Conservation (phyloP, 2,797 vertebrate species). For the Tenualosa ilisha region DNA sequence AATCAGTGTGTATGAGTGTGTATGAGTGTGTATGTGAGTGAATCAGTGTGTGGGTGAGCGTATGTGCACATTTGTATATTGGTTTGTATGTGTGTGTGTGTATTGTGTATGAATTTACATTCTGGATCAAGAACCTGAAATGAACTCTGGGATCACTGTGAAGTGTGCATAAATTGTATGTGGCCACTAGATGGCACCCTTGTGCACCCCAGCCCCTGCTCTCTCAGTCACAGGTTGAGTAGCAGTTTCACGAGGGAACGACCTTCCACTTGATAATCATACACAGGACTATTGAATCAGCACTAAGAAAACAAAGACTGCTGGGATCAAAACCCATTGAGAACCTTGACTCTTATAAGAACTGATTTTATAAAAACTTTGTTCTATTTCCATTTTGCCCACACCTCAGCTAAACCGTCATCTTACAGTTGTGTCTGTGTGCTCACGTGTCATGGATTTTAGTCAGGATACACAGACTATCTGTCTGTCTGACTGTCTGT, state of each 20-base stretch:
- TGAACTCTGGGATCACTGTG: background rate
- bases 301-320: background rate
- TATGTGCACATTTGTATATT: slow-evolving; percentile 15
- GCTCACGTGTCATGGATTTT: no score
- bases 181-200: slow-evolving; percentile 42
- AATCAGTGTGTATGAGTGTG: background rate
- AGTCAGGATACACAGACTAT: no score
- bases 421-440: no score
- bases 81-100: slow-evolving; percentile 9
- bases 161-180: background rate
- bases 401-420: no score
- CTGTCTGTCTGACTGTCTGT: no score
- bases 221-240: background rate
- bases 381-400: no score
- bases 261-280: background rate
- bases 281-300: background rate
- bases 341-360: background rate
- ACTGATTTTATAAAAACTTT: no score
- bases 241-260: background rate
- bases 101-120: slow-evolving; percentile 11
- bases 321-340: background rate
- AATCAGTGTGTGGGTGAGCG: background rate
- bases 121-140: background rate
- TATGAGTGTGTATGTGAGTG: background rate
- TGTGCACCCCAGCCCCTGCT: background rate